Evolutionary conservation across 2,888 invertebrate genomes (phyloP).

Genomic region (Fragum sueziense): DNA sequence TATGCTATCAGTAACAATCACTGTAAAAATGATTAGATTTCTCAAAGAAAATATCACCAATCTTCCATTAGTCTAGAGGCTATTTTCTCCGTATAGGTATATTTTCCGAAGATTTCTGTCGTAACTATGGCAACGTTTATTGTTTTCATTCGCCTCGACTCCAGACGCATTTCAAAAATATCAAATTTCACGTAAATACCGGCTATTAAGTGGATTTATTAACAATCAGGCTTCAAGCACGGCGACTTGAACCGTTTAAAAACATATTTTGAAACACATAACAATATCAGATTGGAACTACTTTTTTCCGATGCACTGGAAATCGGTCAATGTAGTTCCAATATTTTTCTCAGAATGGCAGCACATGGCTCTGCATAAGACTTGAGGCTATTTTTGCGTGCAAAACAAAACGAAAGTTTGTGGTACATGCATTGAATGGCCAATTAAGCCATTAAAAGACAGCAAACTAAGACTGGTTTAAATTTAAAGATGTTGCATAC

Average conservation of each 20-base stretch:
- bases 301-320: neutral
- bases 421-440: no score
- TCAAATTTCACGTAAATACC: constrained; percentile 21
- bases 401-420: no score
- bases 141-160: constrained; percentile 14
- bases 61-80: neutral
- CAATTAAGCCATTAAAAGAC: no score
- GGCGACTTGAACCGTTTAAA: constrained; percentile 10
- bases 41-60: neutral
- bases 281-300: neutral
- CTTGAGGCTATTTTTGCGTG: no score
- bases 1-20: no score
- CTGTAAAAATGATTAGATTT: neutral
- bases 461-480: no score
- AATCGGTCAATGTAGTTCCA: neutral
- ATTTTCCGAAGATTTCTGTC: neutral
- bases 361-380: no score
- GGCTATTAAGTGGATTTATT: constrained; percentile 10
- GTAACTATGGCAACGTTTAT: constrained; percentile 10
- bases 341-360: neutral
- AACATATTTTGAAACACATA: neutral
- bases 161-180: constrained; percentile 18
- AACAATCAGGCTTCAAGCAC: neutral
- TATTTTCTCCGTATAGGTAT: constrained; percentile 16
- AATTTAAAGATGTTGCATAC: no score